phyloP scores from a whole-genome alignment of 2,888 invertebrate genomes.

The Drosophila quinaria region DNA sequence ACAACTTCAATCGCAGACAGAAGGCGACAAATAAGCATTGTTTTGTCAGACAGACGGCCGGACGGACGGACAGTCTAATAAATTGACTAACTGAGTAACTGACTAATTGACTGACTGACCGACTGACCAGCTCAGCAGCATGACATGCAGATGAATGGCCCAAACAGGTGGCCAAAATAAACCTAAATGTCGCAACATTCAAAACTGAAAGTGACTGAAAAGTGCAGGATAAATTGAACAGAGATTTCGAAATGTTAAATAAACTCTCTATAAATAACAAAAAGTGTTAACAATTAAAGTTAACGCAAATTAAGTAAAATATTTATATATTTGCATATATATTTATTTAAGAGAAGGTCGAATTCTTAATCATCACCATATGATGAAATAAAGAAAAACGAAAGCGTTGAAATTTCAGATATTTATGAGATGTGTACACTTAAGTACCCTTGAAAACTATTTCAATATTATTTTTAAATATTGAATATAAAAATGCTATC shows the following conservation, averaged over 20 bases:
- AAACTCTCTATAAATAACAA: not conserved
- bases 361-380: slow-evolving; percentile 7
- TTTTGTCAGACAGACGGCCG: slow-evolving; percentile 27
- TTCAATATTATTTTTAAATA: too few species aligned
- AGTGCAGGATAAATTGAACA: slow-evolving; percentile 36
- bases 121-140: slow-evolving; percentile 12
- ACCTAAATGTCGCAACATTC: slow-evolving; percentile 26
- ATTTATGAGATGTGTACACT: not conserved
- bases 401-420: not conserved
- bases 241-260: slow-evolving; percentile 15
- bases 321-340: not conserved
- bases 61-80: not conserved
- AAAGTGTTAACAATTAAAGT: slow-evolving; percentile 18
- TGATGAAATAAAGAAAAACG: not conserved
- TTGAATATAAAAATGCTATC: too few species aligned
- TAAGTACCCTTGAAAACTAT: not conserved
- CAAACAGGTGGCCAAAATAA: slow-evolving; percentile 16
- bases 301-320: slow-evolving; percentile 3
- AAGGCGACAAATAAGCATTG: slow-evolving; percentile 63
- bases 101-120: slow-evolving; percentile 5
- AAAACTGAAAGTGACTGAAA: slow-evolving; percentile 16
- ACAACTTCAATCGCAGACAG: slow-evolving; percentile 12
- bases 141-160: slow-evolving; percentile 57
- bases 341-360: slow-evolving; percentile 1
- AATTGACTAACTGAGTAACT: slow-evolving; percentile 4